phyloP scores from a whole-genome alignment of 1,140 invertebrate genomes.

The Trichomalopsis sarcophagae region DNA sequence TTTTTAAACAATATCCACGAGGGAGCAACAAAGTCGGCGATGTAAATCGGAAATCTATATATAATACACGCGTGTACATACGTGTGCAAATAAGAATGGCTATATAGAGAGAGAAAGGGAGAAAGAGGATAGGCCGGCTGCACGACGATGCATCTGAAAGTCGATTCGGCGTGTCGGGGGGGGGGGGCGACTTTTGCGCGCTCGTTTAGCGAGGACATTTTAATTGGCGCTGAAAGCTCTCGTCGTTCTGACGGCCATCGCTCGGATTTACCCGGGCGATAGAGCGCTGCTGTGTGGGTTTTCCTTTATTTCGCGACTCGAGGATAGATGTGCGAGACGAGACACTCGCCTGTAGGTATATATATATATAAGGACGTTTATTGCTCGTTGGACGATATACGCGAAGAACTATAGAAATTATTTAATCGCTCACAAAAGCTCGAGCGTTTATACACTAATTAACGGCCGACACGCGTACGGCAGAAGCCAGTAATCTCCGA shows the following conservation, averaged over 20 bases:
- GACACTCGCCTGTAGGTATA: background rate
- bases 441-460: too few relatives aligned
- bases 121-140: background rate
- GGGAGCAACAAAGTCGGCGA: too few relatives aligned
- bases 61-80: background rate
- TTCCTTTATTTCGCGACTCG: background rate
- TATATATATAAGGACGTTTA: background rate
- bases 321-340: background rate
- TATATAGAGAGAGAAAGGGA: too few relatives aligned
- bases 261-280: constrained; percentile 67
- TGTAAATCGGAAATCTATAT: constrained; percentile 8
- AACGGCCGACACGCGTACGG: too few relatives aligned
- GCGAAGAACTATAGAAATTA: too few relatives aligned
- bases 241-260: constrained; percentile 61
- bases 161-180: constrained; percentile 48
- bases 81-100: background rate
- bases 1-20: too few relatives aligned
- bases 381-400: background rate
- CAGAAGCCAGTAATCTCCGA: too few relatives aligned
- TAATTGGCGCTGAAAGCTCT: constrained; percentile 70
- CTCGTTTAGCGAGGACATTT: constrained; percentile 61
- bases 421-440: too few relatives aligned
- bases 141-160: constrained; percentile 22
- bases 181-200: background rate
- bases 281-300: background rate